Evolutionary conservation across 2,888 invertebrate species (phyloP).

Genomic region (Anorthoa munda): DNA sequence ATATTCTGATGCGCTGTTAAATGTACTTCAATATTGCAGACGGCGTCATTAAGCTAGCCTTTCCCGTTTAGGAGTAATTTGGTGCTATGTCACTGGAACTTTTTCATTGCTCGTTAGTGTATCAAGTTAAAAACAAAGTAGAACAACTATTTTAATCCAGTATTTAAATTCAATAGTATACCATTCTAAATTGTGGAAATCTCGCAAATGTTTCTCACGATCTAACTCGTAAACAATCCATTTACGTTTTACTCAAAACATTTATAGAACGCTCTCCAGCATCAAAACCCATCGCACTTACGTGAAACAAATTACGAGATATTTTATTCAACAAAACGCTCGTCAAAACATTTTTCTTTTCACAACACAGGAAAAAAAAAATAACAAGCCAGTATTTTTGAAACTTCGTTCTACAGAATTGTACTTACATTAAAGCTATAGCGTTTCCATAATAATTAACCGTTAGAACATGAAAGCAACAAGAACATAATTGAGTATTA

Average conservation of each 20-base stretch:
- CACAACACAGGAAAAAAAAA: conserved; percentile 53
- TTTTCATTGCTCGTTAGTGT: no score
- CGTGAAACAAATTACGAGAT: conserved; percentile 55
- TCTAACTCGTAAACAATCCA: conserved; percentile 9
- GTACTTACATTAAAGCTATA: conserved; percentile 41
- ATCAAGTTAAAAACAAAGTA: neutral
- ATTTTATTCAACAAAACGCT: conserved; percentile 63
- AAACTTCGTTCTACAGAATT: conserved; percentile 43
- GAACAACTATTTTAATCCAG: neutral
- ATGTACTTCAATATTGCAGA: no score
- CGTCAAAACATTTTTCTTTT: conserved; percentile 54
- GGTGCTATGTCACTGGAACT: no score
- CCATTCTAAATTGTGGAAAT: neutral
- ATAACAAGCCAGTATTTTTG: conserved; percentile 52
- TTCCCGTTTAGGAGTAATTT: no score
- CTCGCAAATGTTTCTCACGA: neutral
- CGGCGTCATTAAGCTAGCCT: no score
- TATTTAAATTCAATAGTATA: neutral
- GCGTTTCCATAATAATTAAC: conserved; percentile 60
- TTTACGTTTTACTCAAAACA: conserved; percentile 16
- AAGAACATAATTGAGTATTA: conserved; percentile 45
- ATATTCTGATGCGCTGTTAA: no score
- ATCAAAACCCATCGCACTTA: conserved; percentile 44
- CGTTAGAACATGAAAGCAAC: conserved; percentile 29
- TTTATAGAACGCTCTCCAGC: conserved; percentile 38